Conservation (phyloP, 2,888 invertebrate species). For the Nysson spinosus region DNA sequence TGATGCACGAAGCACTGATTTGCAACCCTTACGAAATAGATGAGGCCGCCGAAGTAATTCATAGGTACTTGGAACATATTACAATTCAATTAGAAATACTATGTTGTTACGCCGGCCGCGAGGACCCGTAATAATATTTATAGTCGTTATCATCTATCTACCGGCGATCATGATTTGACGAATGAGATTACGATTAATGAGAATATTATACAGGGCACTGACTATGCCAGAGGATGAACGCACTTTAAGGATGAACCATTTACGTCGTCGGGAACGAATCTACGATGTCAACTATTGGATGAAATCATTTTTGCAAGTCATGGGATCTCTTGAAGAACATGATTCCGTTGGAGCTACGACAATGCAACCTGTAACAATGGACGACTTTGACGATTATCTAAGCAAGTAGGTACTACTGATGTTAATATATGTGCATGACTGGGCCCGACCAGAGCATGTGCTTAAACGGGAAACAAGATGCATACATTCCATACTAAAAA, state of each 20-base stretch:
- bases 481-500: not conserved
- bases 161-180: too few relatives aligned
- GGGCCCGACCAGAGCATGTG: slow-evolving; percentile 73
- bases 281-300: slow-evolving; percentile 94
- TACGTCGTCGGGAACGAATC: slow-evolving; percentile 87
- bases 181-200: too few relatives aligned
- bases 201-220: slow-evolving; percentile 82
- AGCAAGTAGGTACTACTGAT: slow-evolving; percentile 83
- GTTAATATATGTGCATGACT: slow-evolving; percentile 64
- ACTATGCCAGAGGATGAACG: slow-evolving; percentile 95
- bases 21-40: slow-evolving; percentile 94
- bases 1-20: slow-evolving; percentile 94
- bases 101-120: too few relatives aligned
- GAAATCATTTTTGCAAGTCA: slow-evolving; percentile 90
- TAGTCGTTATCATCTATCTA: too few relatives aligned
- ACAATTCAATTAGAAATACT: not conserved
- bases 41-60: slow-evolving; percentile 91
- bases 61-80: slow-evolving; percentile 79
- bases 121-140: too few relatives aligned
- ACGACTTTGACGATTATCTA: slow-evolving; percentile 93
- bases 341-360: slow-evolving; percentile 90
- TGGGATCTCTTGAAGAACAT: slow-evolving; percentile 90
- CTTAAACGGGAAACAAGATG: slow-evolving; percentile 44
- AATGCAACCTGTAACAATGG: slow-evolving; percentile 93
- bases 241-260: slow-evolving; percentile 90